Evolutionary conservation across 2,113 vertebrate genomes (phyloP).

Genomic region (Desmodus rotundus): DNA sequence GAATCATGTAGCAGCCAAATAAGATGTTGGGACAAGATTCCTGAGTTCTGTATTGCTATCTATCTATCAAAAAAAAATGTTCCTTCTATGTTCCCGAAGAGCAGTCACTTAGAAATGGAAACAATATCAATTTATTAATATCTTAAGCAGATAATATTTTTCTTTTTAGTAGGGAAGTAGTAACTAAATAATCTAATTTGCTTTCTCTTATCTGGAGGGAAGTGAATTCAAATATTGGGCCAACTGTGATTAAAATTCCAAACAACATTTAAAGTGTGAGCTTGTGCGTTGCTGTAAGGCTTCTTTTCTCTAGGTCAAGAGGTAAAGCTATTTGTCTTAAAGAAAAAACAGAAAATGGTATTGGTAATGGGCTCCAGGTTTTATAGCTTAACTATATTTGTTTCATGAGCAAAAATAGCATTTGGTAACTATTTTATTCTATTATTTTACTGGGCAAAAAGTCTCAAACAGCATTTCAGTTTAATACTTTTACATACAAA

Average conservation of each 20-base stretch:
- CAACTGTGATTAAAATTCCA: slow-evolving; percentile 54
- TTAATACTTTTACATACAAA: slow-evolving; percentile 34
- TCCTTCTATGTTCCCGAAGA: not conserved
- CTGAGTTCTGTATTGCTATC: not conserved
- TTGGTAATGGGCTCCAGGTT: slow-evolving; percentile 33
- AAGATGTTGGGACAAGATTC: not conserved
- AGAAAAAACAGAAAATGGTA: not conserved
- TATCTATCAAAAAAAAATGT: not conserved
- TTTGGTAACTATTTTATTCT: slow-evolving; percentile 48
- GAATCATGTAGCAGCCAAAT: not conserved
- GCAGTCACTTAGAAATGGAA: slow-evolving; percentile 3
- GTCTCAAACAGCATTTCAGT: slow-evolving; percentile 24
- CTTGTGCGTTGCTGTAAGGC: slow-evolving; percentile 8
- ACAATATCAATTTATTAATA: slow-evolving; percentile 10
- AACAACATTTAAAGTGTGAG: slow-evolving; percentile 11
- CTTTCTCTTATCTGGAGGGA: slow-evolving; percentile 33
- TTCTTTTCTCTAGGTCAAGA: slow-evolving; percentile 48
- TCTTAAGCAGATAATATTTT: not conserved
- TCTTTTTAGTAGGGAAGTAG: not conserved
- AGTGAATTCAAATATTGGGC: slow-evolving; percentile 23
- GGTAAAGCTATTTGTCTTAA: slow-evolving; percentile 55
- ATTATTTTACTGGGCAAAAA: not conserved
- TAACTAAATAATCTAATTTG: slow-evolving; percentile 57
- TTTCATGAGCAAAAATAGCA: slow-evolving; percentile 35
- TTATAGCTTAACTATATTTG: slow-evolving; percentile 29